A percentile compares a stretch with the other conserved stretches of the same genome.
Evolutionary conservation across 2,113 vertebrate genomes (phyloP).

Genomic region (Actinemys pallida): DNA sequence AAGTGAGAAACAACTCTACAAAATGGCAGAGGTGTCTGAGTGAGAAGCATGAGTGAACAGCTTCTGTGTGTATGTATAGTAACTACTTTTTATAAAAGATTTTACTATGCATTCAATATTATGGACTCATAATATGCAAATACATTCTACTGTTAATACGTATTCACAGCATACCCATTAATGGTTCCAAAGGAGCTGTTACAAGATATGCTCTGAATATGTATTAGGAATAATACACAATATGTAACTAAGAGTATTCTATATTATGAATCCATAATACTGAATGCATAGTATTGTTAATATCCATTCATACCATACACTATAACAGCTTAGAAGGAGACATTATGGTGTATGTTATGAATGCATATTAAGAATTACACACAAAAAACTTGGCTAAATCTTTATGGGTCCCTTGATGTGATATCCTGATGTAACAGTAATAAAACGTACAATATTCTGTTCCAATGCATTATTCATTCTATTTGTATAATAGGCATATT

Average conservation of each 20-base stretch:
- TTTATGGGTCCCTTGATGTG: conserved; percentile 14
- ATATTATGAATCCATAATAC: conserved; percentile 44
- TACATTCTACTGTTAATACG: conserved; percentile 71
- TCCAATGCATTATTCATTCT: conserved; percentile 51
- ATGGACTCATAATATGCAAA: conserved; percentile 71
- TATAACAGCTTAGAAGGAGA: conserved; percentile 22
- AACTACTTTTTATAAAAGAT: conserved; percentile 54
- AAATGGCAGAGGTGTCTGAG: conserved; percentile 19
- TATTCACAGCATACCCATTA: conserved; percentile 66
- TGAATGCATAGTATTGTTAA: conserved; percentile 45
- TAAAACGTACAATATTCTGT: conserved; percentile 23
- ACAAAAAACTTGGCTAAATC: conserved; percentile 33
- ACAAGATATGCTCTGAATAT: conserved; percentile 69
- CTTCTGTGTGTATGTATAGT: conserved; percentile 45
- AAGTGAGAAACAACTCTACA: conserved; percentile 11
- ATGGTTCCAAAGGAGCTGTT: conserved; percentile 70
- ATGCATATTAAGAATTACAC: conserved; percentile 17
- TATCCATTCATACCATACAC: conserved; percentile 4
- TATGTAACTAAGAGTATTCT: conserved; percentile 47
- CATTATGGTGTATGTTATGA: not conserved
- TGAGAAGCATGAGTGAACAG: conserved; percentile 55
- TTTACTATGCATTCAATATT: conserved; percentile 62
- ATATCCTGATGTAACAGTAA: not conserved
- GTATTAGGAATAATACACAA: conserved; percentile 60
- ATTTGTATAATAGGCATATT: conserved; percentile 26